Percentiles rank a stretch among this genome's conserved stretches.
phyloP scores from a whole-genome alignment of 2,113 vertebrate genomes.

The Xiphophorus maculatus region DNA sequence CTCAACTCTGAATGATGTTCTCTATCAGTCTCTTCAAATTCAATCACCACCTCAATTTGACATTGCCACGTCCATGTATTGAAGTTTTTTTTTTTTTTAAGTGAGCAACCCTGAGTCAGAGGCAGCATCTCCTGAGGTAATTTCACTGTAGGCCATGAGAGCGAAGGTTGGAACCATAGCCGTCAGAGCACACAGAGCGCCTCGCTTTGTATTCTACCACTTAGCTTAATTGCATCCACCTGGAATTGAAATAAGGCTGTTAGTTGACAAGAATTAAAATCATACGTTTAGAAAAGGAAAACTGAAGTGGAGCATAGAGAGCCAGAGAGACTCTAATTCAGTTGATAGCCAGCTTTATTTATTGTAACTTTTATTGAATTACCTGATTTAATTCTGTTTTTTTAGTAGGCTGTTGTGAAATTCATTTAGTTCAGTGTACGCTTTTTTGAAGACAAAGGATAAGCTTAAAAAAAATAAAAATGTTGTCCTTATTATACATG shows the following conservation, averaged over 20 bases:
- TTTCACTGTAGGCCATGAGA: not conserved
- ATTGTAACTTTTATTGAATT: not conserved
- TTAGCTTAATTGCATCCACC: constrained; percentile 23
- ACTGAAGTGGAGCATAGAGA: not conserved
- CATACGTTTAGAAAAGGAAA: not conserved
- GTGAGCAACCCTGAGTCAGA: constrained; percentile 1
- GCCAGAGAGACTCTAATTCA: not conserved
- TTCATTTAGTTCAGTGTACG: not conserved
- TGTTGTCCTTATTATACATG: not conserved
- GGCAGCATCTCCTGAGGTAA: constrained; percentile 4
- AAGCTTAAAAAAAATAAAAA: not conserved
- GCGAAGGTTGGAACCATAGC: not conserved
- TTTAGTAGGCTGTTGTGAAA: not conserved
- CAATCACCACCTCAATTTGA: not conserved
- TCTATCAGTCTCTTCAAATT: constrained; percentile 5
- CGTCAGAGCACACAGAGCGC: constrained; percentile 1
- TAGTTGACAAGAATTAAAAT: constrained; percentile 27
- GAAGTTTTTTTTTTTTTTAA: constrained; percentile 1
- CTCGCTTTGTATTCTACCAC: constrained; percentile 34
- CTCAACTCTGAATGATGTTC: not conserved
- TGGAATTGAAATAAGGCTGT: constrained; percentile 17
- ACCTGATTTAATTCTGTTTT: not conserved
- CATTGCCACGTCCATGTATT: not conserved
- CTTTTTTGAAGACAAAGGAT: not conserved
- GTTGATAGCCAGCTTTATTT: not conserved